Evolutionary conservation across 2,797 vertebrate genomes (phyloP).

Genomic region (Acrossocheilus fasciatus): DNA sequence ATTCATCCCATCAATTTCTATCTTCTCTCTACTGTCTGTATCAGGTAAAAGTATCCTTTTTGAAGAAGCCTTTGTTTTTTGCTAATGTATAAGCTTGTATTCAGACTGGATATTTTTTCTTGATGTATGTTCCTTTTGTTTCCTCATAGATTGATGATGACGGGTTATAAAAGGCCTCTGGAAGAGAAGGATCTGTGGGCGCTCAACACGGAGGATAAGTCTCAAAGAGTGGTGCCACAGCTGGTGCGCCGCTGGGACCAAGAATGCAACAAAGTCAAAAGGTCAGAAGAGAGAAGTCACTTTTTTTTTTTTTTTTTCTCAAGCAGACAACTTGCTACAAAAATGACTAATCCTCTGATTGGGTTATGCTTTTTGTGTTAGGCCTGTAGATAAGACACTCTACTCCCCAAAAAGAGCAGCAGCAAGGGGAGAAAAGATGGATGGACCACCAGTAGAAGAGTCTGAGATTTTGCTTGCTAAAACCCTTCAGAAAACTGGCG

Average conservation of each 20-base stretch:
- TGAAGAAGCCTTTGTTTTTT: not conserved
- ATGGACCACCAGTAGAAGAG: slow-evolving; percentile 80
- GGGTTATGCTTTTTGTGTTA: slow-evolving; percentile 51
- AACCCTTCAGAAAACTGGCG: slow-evolving; percentile 71
- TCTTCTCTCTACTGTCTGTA: not conserved
- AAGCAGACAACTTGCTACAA: not conserved
- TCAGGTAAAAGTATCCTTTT: not conserved
- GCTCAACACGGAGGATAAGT: slow-evolving; percentile 87
- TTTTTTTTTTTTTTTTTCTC: not conserved
- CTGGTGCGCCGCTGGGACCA: slow-evolving; percentile 86
- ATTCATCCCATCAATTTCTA: not conserved
- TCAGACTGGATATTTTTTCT: not conserved
- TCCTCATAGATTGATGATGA: slow-evolving; percentile 84
- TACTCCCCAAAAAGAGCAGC: slow-evolving; percentile 77
- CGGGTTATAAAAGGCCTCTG: slow-evolving; percentile 86
- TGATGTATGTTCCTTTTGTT: not conserved
- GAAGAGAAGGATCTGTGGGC: slow-evolving; percentile 93
- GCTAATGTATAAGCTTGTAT: not conserved
- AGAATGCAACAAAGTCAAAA: slow-evolving; percentile 85
- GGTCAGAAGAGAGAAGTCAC: slow-evolving; percentile 73
- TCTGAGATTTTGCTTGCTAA: slow-evolving; percentile 87
- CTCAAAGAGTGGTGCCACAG: slow-evolving; percentile 84
- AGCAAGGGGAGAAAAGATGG: slow-evolving; percentile 66
- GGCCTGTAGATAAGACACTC: slow-evolving; percentile 71
- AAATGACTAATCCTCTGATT: not conserved